Evolutionary conservation across 2,797 vertebrate genomes (phyloP), one percentile per base, ranked within the genome.

Genomic region (Phoxinus dragarum): DNA sequence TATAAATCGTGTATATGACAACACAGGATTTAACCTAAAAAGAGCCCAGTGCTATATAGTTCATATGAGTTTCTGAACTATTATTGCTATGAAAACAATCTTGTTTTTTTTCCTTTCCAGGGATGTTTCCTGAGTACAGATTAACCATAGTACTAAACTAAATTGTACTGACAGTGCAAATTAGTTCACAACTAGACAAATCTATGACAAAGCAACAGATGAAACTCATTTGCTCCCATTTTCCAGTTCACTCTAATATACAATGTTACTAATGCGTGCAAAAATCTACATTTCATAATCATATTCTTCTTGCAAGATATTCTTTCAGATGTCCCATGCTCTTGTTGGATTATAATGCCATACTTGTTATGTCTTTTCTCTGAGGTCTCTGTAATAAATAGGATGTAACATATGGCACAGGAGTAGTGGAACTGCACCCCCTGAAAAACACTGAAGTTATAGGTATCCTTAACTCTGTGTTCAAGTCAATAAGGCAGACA

Each of bases 351-450:
- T 91, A 91, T 80, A 88, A 80, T 84, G 77, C 94, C 93, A 92
- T 92, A 89, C 12, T 80, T 64, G n/a, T 68, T 44, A 31, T 21
- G 27, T 84, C 64, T 75, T 85, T 81, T 54, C 49, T 76, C 67
- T 69, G 36, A 80, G 44, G 61, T 79, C 84, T 86, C 83, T 64
- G 82, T 81, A 93, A 93, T 92, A 93, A 94, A 94, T 93, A 93
- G 36, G 86, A 64, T 69, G 89, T 42, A 76, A 76, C 86, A 85
- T 74, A 83, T 68, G 66, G 85, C 90, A 91, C 80, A 72, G 61
- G 66, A 90, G 91, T 85, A 90, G 89, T 86, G 36, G 67, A 81
- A 69, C 80, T 56, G 72, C 81, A 79, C 81, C 79, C 3, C 40
- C 56, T 85, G 64, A 89, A 85, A 67, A 78, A 72, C 73, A 73